phyloP scores from a whole-genome alignment of 2,113 vertebrate species.

The Myanophis thanlyinensis region DNA sequence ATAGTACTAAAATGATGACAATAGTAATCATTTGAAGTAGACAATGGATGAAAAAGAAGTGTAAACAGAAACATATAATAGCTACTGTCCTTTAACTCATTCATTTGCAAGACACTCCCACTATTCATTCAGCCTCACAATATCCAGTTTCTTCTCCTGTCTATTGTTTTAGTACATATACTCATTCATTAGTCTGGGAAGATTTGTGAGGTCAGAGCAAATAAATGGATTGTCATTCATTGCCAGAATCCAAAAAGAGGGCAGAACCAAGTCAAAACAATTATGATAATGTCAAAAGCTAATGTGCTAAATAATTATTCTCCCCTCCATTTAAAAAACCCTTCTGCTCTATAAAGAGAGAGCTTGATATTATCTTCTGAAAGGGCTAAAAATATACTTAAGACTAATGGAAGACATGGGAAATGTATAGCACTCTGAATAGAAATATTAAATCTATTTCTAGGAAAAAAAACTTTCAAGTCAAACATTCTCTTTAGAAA shows the following conservation, averaged over 20 bases:
- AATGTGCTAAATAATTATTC: background rate
- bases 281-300: background rate
- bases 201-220: background rate
- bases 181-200: background rate
- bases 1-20: no score
- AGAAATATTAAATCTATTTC: background rate
- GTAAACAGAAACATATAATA: background rate
- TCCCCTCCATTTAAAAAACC: background rate
- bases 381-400: background rate
- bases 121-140: background rate
- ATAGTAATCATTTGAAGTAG: background rate
- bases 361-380: background rate
- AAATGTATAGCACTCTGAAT: background rate
- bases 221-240: no score
- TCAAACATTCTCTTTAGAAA: background rate
- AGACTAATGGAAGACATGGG: background rate
- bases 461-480: background rate
- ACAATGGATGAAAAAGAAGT: background rate
- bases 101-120: background rate
- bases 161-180: background rate
- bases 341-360: background rate
- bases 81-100: background rate
- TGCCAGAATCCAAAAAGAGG: background rate
- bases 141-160: background rate
- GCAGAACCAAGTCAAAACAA: background rate